These are phyloP conservation scores for Zapornia atra DNA, from an alignment of 2,113 vertebrate species.

Conservation along the genomic window DNA sequence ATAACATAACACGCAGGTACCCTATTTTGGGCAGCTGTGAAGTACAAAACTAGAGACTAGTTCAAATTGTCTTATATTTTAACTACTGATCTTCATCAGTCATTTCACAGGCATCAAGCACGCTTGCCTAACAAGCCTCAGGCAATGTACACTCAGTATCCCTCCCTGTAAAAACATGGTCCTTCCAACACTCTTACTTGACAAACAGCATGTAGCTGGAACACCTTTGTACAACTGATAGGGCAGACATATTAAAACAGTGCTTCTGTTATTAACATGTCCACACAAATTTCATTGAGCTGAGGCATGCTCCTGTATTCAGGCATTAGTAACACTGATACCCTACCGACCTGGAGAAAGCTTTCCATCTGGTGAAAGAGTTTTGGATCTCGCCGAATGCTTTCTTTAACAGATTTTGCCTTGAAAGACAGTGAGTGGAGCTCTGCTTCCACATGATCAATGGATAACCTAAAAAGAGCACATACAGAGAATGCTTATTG, in stretches of 20 bases:
- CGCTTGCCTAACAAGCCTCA: not conserved
- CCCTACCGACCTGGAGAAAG: conserved; percentile 88
- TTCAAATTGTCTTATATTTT: not conserved
- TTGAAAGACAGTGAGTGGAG: conserved; percentile 85
- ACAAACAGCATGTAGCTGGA: not conserved
- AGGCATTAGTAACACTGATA: not conserved
- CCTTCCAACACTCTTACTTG: conserved; percentile 14
- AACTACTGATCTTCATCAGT: conserved; percentile 18
- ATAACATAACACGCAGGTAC: not conserved
- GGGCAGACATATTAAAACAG: not conserved
- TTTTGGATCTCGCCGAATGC: conserved; percentile 84
- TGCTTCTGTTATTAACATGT: not conserved
- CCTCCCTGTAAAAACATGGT: conserved; percentile 34
- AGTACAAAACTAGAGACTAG: not conserved
- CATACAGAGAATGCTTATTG: not conserved
- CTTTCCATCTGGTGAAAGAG: conserved; percentile 87
- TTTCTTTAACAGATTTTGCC: conserved; percentile 86
- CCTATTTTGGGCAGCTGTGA: not conserved
- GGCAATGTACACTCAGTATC: conserved; percentile 16
- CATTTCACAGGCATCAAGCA: not conserved
- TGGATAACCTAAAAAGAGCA: conserved; percentile 84
- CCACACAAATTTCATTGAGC: not conserved
- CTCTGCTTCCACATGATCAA: conserved; percentile 89
- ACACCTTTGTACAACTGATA: not conserved
- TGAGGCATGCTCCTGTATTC: not conserved